phyloP scores from a whole-genome alignment of 64 coral and sea anemone species.

The Platygyra sinensis region DNA sequence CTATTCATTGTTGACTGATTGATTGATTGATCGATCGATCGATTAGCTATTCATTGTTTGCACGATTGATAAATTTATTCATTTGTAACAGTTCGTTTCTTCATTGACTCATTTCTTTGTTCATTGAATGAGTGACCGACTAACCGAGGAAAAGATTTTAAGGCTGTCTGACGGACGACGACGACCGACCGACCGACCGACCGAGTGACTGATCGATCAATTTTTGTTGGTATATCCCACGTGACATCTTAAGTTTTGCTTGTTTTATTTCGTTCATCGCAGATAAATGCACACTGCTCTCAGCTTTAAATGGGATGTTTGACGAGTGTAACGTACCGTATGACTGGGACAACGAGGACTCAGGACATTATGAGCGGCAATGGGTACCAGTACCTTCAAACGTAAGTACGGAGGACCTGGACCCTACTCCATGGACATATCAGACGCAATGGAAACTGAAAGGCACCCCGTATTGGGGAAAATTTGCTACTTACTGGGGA shows the following conservation, averaged over 20 bases:
- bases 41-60: neutral
- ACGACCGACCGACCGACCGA: neutral
- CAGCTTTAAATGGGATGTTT: conserved; percentile 1
- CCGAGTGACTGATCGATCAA: neutral
- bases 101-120: neutral
- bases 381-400: conserved; percentile 31
- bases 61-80: too few relatives aligned
- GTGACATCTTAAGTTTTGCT: neutral
- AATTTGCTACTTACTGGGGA: conserved; percentile 67
- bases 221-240: too few relatives aligned
- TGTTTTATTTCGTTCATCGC: neutral
- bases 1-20: neutral
- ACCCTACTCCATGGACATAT: conserved; percentile 62
- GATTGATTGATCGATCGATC: neutral
- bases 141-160: neutral
- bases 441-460: conserved; percentile 65
- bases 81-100: too few relatives aligned
- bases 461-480: conserved; percentile 76
- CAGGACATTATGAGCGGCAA: neutral
- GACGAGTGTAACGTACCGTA: conserved; percentile 52
- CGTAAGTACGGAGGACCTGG: conserved; percentile 16
- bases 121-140: neutral
- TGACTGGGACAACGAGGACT: conserved; percentile 55
- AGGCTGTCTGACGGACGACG: neutral
- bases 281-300: conserved; percentile 49